Conservation (phyloP, 2,888 invertebrate species). For the Ypsolopha scabrella region DNA sequence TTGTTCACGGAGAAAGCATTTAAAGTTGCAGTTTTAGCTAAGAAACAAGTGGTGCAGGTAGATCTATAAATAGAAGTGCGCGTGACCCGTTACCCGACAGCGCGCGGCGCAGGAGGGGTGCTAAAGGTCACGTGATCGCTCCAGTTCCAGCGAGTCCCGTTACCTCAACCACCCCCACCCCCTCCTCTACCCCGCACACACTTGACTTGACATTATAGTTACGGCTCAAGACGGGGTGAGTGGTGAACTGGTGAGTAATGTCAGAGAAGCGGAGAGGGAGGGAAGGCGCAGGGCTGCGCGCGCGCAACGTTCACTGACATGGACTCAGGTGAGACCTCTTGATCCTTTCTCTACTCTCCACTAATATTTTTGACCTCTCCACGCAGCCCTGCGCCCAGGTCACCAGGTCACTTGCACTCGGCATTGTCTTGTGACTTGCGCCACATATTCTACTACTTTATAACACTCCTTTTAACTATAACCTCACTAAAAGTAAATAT, state of each 20-base stretch:
- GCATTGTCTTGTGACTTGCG: too few species aligned
- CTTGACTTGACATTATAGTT: slow-evolving; percentile 47
- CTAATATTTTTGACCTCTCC: slow-evolving; percentile 6
- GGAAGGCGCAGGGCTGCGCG: neutral
- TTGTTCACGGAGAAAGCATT: too few species aligned
- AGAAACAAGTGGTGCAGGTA: neutral
- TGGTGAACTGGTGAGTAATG: slow-evolving; percentile 12
- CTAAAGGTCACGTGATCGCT: neutral
- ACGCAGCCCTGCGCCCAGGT: neutral
- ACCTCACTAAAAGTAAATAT: too few species aligned
- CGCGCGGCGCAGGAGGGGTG: neutral
- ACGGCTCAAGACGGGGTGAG: neutral
- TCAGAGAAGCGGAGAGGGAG: neutral
- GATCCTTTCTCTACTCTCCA: slow-evolving; percentile 3
- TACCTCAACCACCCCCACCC: neutral
- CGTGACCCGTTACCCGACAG: slow-evolving; percentile 21
- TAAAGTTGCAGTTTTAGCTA: too few species aligned
- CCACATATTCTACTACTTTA: too few species aligned
- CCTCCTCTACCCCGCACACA: neutral
- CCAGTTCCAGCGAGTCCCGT: neutral
- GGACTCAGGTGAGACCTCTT: slow-evolving; percentile 36
- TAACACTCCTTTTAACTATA: too few species aligned
- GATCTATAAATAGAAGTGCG: neutral
- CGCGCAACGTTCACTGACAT: slow-evolving; percentile 20
- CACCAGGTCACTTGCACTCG: neutral